Evolutionary conservation across 2,888 invertebrate genomes (phyloP), one percentile per base, ranked within the genome.

Genomic region (Muscina levida): DNA sequence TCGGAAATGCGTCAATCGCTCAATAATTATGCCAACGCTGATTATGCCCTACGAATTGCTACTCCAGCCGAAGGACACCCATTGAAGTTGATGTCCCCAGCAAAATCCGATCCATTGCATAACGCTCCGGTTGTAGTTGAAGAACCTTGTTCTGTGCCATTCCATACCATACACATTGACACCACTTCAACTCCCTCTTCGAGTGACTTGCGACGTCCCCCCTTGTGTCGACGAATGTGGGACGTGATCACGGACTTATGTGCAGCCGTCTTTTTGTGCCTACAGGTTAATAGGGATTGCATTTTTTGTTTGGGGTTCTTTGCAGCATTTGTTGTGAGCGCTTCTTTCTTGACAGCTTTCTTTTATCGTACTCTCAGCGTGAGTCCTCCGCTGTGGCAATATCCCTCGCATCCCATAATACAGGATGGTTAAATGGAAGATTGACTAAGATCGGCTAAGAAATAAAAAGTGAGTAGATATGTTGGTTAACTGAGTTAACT

Each of bases 301-400:
- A 84, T 89, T 53, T 89, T 88, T 68, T 89, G 89, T 74, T 82
- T 89, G 72, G 88, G 87, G 62, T 89, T 89, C 83, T 87, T 89
- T 73, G 59, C 87, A 39, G 89, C 88, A 17, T 89, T 89, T 76
- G 85, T 89, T 79, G 85, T 88, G 48, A 88, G 89, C 72, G 89
- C 87, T 73, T 88, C 88, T 26, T 89, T 89, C 56, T 82, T 89
- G 62, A 89, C 89, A 22, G 87, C 89, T 46, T 89, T 89, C 84
- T 89, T 89, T 79, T 89, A 89, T 84, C 87, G 86, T 78, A 85
- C 88, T 11, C 85, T 89, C 82, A 86, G 81, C 31, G 48, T 88
- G 8, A 86, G 83, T 79, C 83, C 84, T 8, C 79, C 82, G 44
- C 26, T 84, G 19, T 79, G 83, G 71, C 83, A 79, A 17, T 15